A percentile compares a stretch with the other conserved stretches of the same genome.
Evolutionary conservation across 2,797 vertebrate species (phyloP).

Genomic region (Alcedo quadribrachys): DNA sequence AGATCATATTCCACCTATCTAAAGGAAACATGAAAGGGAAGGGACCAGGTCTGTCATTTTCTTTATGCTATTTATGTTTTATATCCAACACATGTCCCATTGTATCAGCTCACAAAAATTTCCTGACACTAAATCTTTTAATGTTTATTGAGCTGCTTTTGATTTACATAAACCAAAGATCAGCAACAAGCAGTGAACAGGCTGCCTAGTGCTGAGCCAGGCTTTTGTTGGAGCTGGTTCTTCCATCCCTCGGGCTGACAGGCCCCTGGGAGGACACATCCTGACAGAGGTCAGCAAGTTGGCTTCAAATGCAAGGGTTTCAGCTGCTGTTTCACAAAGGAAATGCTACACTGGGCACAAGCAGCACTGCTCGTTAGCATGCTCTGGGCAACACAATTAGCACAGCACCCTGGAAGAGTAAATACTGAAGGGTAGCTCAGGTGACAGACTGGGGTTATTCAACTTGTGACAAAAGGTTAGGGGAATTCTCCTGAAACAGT

Average conservation of each 20-base stretch:
- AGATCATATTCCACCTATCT: neutral
- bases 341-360: neutral
- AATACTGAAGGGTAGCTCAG: neutral
- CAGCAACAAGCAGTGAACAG: neutral
- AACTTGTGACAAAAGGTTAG: conserved; percentile 60
- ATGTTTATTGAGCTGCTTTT: neutral
- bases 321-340: neutral
- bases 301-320: neutral
- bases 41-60: neutral
- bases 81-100: neutral
- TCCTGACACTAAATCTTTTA: neutral
- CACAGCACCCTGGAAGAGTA: conserved; percentile 7
- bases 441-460: conserved; percentile 50
- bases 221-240: neutral
- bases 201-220: neutral
- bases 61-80: neutral
- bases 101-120: neutral
- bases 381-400: conserved; percentile 61
- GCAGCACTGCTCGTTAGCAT: conserved; percentile 24
- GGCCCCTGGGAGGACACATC: neutral
- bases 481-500: conserved; percentile 26
- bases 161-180: neutral
- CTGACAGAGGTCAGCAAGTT: neutral
- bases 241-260: neutral
- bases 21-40: neutral